Evolutionary conservation across 2,888 invertebrate species (phyloP).

Genomic region (Slavum lentiscoides): DNA sequence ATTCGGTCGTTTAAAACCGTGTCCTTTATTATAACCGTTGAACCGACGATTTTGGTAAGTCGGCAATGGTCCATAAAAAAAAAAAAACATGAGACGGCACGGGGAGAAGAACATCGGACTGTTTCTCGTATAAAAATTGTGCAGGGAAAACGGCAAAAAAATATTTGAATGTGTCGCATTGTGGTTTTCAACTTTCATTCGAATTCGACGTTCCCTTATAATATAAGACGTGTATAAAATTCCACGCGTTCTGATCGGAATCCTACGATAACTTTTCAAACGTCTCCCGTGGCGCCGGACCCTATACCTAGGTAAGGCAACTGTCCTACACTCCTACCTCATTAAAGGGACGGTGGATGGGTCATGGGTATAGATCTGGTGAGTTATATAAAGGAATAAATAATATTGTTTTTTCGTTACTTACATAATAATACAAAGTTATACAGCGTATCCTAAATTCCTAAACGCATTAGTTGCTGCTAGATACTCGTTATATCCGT

Average conservation of each 20-base stretch:
- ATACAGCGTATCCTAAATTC: too few relatives aligned
- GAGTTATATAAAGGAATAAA: too few relatives aligned
- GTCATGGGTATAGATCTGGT: too few relatives aligned
- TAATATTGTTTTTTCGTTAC: too few relatives aligned
- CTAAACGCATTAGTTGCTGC: too few relatives aligned
- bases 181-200: constrained; percentile 9
- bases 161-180: not conserved
- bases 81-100: not conserved
- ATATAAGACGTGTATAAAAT: not conserved
- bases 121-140: constrained; percentile 9
- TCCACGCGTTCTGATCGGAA: too few relatives aligned
- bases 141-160: not conserved
- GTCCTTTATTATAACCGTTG: constrained; percentile 28
- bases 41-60: constrained; percentile 37
- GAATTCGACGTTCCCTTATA: not conserved
- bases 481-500: too few relatives aligned
- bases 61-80: constrained; percentile 34
- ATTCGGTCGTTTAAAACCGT: constrained; percentile 36
- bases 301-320: too few relatives aligned
- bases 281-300: too few relatives aligned
- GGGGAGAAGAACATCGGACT: constrained; percentile 1
- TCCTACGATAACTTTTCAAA: not conserved
- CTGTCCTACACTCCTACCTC: too few relatives aligned
- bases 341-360: too few relatives aligned
- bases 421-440: too few relatives aligned